Base-by-base conservation (phyloP, 2,888 invertebrate genomes). In the Neria commutata region DNA sequence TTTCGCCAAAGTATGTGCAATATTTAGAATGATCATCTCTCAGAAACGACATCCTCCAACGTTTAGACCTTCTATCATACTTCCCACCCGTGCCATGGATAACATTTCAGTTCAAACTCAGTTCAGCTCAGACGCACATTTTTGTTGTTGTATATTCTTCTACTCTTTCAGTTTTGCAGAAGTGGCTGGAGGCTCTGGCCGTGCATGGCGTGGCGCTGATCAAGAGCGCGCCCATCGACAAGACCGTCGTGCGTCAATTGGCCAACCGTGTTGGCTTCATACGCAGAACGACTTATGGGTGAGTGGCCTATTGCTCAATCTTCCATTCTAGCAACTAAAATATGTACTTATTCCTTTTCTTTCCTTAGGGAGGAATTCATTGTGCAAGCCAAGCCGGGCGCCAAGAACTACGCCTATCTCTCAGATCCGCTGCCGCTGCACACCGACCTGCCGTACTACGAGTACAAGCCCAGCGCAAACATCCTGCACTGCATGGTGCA, bases 391-490 rank as follows among this genome's bases (percentile, higher is more conserved):
- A 90, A 90, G 58, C 81, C 85, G 3, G 87, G 87, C 40, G 89
- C 91, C 1, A 88, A 86, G 67, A 91, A 92, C 73, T 87, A 90
- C 47, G 91, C 91, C 0, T 91, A 91, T 71, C 83, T 89, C 29
- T 86, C 87, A 1, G 85, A 85, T 60, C 85, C 86, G 46, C 81
- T 91, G 50, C 90, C 89, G 60, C 83, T 91, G 71, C 91, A 92
- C 72, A 88, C 88, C 0, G 91, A 92, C 75, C 82, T 91, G 56
- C 91, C 91, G 0, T 91, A 91, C 73, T 90, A 91, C 71, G 86
- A 89, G 66, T 89, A 91, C 73, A 88, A 87, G 62, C 91, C 91
- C 0, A 89, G 91, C 66, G 87, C 86, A 0, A 90, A 90, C 76
- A 79, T 91, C 67, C 81, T 92, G 10, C 91, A 91, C 75, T 91